Base-by-base conservation (phyloP, 2,113 vertebrate genomes). In the Melanostigma gelatinosum region DNA sequence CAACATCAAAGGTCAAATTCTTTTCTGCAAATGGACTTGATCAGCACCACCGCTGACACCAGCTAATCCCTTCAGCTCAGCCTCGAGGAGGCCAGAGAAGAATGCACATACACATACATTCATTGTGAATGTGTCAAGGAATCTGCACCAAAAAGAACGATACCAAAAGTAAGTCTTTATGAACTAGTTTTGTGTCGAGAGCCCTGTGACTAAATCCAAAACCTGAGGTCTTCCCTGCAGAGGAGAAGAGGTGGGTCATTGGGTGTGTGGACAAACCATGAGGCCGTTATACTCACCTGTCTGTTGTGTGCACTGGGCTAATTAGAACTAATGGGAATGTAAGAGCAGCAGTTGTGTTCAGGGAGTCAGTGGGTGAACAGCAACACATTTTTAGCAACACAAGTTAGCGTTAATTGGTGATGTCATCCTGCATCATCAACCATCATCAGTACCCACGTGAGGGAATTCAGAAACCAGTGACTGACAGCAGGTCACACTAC, bases 61-160 rank as follows among this genome's bases (percentile, higher is more conserved):
- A 61, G 79, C 54, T 70, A 48, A 88, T 83, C 76, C 76, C 62
- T 71, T 83, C 66, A 85, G 72, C 83, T 80, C 13, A 0, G 48
- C 44, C 46, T 44, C 1, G 4, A 64, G 29, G 80, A 79, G 66
- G 72, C 67, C 75, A 77, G 29, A 38, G 66, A 55, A 46, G 44
- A 44, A 29, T 1, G 15, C 3, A 12, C 42, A 29, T 29, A 29
- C 29, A n/a, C n/a, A n/a, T n/a, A n/a, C n/a, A n/a, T n/a, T 38
- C 1, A 62, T 36, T 36, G 3, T 8, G 34, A 22, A 20, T 64
- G 1, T 40, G 12, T 55, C 22, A 22, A 13, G 46, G 27, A 48
- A 65, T 29, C 5, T 27, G 11, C 11, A 15, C 27, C 57, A 18
- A 29, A 29, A 58, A 58, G 24, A 15, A 20, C 34, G n/a, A 63